Evolutionary conservation across 2,113 vertebrate species (phyloP).

Genomic region (Xiphorhynchus elegans): DNA sequence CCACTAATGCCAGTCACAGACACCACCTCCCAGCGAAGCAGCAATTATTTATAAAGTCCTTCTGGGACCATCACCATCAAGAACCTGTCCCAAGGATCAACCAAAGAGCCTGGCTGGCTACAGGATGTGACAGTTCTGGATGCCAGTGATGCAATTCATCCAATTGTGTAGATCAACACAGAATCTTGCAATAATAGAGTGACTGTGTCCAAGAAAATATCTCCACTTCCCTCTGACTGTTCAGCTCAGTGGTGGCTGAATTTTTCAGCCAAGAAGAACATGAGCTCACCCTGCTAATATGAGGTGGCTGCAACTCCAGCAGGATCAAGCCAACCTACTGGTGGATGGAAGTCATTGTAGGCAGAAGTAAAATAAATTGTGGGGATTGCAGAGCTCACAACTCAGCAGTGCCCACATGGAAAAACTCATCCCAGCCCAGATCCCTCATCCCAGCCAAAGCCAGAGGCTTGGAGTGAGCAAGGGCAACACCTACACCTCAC

Average conservation of each 20-base stretch:
- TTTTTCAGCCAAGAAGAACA: neutral
- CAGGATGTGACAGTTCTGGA: neutral
- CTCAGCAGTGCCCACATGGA: accelerated
- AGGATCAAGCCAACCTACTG: neutral
- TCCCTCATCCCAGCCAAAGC: neutral
- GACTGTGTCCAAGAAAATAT: neutral
- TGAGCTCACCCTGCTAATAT: neutral
- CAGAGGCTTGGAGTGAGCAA: neutral
- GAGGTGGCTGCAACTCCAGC: neutral
- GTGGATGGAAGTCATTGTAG: accelerated
- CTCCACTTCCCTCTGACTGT: neutral
- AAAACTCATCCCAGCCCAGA: neutral
- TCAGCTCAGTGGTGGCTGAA: neutral
- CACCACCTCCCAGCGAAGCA: neutral
- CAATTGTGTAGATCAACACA: neutral
- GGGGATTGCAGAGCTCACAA: accelerated
- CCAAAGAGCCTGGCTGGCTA: neutral
- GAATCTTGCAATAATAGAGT: neutral
- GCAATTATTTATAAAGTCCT: neutral
- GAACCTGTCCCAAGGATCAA: neutral
- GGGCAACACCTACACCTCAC: neutral
- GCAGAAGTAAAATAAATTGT: neutral
- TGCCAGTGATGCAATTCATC: neutral
- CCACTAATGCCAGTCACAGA: neutral
- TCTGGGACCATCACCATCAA: neutral